Base-by-base conservation (phyloP, 1,140 invertebrate species). In the Augochlora pura region DNA sequence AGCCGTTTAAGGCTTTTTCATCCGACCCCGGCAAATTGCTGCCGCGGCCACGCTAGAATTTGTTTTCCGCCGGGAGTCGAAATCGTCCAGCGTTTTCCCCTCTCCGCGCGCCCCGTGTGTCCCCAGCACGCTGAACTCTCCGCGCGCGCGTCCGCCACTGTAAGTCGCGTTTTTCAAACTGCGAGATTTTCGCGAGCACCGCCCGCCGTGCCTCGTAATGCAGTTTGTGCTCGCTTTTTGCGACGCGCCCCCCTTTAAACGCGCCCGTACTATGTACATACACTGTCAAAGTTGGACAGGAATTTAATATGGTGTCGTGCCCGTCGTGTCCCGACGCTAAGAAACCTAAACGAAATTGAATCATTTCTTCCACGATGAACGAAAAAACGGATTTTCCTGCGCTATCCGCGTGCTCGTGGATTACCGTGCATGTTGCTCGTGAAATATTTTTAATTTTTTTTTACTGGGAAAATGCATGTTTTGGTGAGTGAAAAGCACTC, bases 1-100 rank as follows among this genome's bases (percentile, higher is more conserved):
- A 77, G 42, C 32, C 67, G 68, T 32, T 71, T 39, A 27, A 63
- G 46, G 75, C 57, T 70, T 25, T 52, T 42, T 38, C 75, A 42
- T 52, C 23, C 18, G 46, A 42, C 27, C 25, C 39, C 21, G 23
- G 49, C 12, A 16, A 63, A 71, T 71, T 71, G 57, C 42, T n/a
- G 18, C 16, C 4, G 2, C 2, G 5, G 18, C 16, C 4, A 1
- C 2, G 5, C 32, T 18, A 18, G 18, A 77, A 77, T 77, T 63
- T 71, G 25, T 63, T 62, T 75, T 42, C 23, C 18, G n/a, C 49
- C 38, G 38, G 16, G 27, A 66, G 42, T 65, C 21, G 18, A 46
- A 65, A 42, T n/a, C 49, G 49, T 52, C 14, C 5, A 1, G 32
- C 32, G 32, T 4, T 32, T 32, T 32, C 32, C 32, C 1, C 32